phyloP scores from a whole-genome alignment of 2,888 invertebrate genomes.

The Uloborus plumipes region DNA sequence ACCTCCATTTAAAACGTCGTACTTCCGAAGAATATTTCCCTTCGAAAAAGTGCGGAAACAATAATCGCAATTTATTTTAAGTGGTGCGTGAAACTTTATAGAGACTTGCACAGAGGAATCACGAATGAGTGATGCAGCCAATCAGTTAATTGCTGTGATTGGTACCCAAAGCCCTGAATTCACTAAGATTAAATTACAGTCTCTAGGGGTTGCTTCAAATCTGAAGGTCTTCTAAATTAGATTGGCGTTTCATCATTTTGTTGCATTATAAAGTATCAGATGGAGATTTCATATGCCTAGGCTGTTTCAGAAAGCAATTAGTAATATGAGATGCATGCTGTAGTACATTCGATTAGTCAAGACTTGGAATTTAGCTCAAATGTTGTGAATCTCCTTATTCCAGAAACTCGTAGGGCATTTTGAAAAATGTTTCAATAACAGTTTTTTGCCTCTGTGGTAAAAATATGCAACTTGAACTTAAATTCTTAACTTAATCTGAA shows the following conservation, averaged over 20 bases:
- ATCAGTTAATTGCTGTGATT: slow-evolving; percentile 16
- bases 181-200: neutral
- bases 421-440: too few species aligned
- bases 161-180: slow-evolving; percentile 1
- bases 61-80: neutral
- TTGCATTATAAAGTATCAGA: neutral
- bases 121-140: neutral
- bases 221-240: slow-evolving; percentile 2
- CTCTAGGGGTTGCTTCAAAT: neutral
- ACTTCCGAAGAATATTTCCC: too few species aligned
- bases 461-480: too few species aligned
- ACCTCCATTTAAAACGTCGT: too few species aligned
- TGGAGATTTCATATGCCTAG: neutral
- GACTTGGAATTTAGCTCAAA: too few species aligned
- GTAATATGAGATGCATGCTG: neutral
- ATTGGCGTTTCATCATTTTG: slow-evolving; percentile 1
- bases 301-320: slow-evolving; percentile 3
- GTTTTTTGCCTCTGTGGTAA: too few species aligned
- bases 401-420: too few species aligned
- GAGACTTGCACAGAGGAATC: neutral
- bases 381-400: too few species aligned
- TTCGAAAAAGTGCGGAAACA: neutral
- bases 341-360: too few species aligned
- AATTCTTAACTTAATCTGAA: too few species aligned
- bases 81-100: neutral